Conservation (phyloP, 23 tunicate species). For the Oikopleura dioica region DNA sequence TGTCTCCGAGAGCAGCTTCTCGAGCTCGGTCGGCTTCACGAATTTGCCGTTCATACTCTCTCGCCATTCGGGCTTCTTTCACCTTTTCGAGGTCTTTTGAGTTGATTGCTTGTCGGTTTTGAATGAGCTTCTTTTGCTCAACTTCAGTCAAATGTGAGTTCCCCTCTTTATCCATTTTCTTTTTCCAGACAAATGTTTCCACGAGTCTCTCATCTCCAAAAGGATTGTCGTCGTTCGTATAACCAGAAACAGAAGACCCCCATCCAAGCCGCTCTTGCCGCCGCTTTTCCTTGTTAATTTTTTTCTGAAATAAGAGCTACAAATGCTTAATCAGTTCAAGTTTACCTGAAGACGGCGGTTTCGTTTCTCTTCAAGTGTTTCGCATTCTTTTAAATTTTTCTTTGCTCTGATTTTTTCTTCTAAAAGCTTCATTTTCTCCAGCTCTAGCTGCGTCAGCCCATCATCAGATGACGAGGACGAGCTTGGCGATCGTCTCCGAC, state of each 20-base stretch:
- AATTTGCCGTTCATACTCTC: constrained; percentile 53
- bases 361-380: constrained; percentile 7
- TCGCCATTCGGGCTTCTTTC: constrained; percentile 24
- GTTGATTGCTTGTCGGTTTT: constrained; percentile 37
- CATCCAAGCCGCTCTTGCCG: constrained; percentile 3
- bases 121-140: constrained; percentile 54
- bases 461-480: background rate
- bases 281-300: background rate
- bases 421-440: constrained; percentile 4
- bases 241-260: constrained; percentile 8
- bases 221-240: constrained; percentile 94
- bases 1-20: background rate
- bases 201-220: constrained; percentile 80
- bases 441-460: background rate
- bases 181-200: constrained; percentile 93
- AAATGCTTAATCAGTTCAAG: too few relatives aligned
- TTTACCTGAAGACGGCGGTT: background rate
- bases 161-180: constrained; percentile 72
- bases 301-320: too few relatives aligned
- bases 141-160: constrained; percentile 28
- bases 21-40: constrained; percentile 20
- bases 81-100: constrained; percentile 72
- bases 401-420: background rate
- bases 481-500: background rate
- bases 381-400: background rate